A percentile compares a stretch with the other conserved stretches of the same genome.
These are phyloP conservation scores for Rhopalosiphum padi DNA, from an alignment of 1,140 invertebrate genomes.

Conservation along the genomic window DNA sequence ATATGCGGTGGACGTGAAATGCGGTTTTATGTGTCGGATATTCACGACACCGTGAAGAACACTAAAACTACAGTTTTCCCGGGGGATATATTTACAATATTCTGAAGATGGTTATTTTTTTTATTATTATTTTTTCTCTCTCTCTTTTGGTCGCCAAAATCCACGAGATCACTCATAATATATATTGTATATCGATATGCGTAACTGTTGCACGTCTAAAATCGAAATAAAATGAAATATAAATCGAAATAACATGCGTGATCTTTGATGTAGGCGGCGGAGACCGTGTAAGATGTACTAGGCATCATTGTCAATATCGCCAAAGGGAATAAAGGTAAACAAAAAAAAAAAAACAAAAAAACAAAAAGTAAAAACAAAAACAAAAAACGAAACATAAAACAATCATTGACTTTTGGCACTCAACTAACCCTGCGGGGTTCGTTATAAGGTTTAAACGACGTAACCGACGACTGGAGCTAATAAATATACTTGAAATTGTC, in stretches of 20 bases:
- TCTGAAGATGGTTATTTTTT: neutral
- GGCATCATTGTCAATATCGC: neutral
- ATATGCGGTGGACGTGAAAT: neutral
- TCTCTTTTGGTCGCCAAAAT: neutral
- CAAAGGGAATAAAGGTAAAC: neutral
- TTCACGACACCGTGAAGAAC: conserved; percentile 8
- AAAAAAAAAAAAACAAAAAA: neutral
- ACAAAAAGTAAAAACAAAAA: neutral
- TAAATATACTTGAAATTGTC: conserved; percentile 21
- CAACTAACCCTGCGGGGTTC: neutral
- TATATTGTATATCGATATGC: neutral
- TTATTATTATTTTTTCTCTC: neutral
- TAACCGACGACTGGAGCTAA: neutral
- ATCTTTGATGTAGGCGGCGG: neutral
- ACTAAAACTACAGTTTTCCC: conserved; percentile 38
- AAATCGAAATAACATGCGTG: neutral
- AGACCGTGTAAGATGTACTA: neutral
- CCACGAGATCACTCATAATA: neutral
- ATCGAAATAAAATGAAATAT: neutral
- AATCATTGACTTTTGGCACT: neutral
- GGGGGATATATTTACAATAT: conserved; percentile 21
- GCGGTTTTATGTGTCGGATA: conserved; percentile 27
- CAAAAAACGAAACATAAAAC: conserved; percentile 10
- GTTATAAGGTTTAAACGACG: conserved; percentile 6
- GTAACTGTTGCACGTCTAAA: neutral